Conservation (phyloP, 1,140 invertebrate species). For the Reticulitermes speratus region DNA sequence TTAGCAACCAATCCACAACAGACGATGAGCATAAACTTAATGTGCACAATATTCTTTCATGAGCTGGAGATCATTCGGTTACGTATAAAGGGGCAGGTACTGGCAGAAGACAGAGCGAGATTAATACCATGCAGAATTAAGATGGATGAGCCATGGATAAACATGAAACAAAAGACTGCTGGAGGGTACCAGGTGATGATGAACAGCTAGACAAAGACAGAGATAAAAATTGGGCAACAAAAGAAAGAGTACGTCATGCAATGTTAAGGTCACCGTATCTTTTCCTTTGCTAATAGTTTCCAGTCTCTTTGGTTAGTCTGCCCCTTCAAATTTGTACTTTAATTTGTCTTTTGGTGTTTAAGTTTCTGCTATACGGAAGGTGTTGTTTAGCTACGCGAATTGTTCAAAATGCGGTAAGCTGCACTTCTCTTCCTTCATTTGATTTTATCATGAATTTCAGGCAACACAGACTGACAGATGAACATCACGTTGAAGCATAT, state of each 20-base stretch:
- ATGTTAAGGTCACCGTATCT: not conserved
- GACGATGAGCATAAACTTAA: not conserved
- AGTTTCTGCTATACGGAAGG: too few species aligned
- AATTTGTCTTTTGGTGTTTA: too few species aligned
- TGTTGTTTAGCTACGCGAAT: too few species aligned
- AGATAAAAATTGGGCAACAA: slow-evolving; percentile 17
- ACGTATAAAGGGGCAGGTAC: not conserved
- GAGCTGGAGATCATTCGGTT: not conserved
- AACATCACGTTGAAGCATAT: too few species aligned
- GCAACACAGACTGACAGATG: too few species aligned
- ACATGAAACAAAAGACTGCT: slow-evolving; percentile 19
- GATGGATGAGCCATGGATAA: slow-evolving; percentile 14
- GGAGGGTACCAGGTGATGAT: slow-evolving; percentile 19
- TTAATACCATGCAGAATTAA: slow-evolving; percentile 19
- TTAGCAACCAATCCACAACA: not conserved
- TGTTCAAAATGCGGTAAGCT: too few species aligned
- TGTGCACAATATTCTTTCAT: not conserved
- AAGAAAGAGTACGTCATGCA: not conserved
- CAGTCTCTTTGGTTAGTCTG: too few species aligned
- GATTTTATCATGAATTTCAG: too few species aligned
- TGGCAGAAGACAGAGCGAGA: not conserved
- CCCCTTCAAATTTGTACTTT: too few species aligned
- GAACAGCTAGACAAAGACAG: not conserved
- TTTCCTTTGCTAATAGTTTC: not conserved
- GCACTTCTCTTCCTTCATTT: too few species aligned